Conservation (phyloP, 1,140 invertebrate species). For the Drosophila lowei region DNA sequence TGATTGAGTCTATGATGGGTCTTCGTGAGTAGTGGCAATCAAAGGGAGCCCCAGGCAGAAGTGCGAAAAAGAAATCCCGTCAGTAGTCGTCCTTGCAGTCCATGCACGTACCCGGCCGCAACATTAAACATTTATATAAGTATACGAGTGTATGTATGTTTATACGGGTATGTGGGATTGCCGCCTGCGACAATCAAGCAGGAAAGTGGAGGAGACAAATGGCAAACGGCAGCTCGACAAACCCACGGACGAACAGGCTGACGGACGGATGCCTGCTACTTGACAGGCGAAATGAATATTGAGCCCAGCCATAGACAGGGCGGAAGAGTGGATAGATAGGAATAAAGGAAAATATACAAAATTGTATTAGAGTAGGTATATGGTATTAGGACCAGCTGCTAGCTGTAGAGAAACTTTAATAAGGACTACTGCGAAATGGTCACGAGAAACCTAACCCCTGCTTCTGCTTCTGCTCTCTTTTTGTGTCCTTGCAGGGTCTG, state of each 20-base stretch:
- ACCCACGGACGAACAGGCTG: slow-evolving; percentile 6
- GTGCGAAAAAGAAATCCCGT: slow-evolving; percentile 56
- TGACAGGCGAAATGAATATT: slow-evolving; percentile 41
- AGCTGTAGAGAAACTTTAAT: slow-evolving; percentile 22
- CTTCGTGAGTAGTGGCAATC: slow-evolving; percentile 68
- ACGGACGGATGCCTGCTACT: background rate
- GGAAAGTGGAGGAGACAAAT: slow-evolving; percentile 46
- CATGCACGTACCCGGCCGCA: slow-evolving; percentile 49
- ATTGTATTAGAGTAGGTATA: slow-evolving; percentile 37
- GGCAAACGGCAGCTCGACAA: slow-evolving; percentile 21
- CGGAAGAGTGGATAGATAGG: slow-evolving; percentile 2
- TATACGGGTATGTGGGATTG: background rate
- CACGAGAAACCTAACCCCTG: slow-evolving; percentile 9
- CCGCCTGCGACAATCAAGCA: slow-evolving; percentile 19
- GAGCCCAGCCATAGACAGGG: background rate
- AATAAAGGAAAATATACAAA: slow-evolving; percentile 29
- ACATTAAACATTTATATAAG: slow-evolving; percentile 58
- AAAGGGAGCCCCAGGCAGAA: slow-evolving; percentile 63
- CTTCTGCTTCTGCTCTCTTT: slow-evolving; percentile 12
- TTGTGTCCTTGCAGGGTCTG: slow-evolving; percentile 89
- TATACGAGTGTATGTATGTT: background rate
- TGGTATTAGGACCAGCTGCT: slow-evolving; percentile 34
- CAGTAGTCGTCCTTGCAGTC: slow-evolving; percentile 6
- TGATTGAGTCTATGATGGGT: slow-evolving; percentile 42
- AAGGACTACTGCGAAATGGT: slow-evolving; percentile 40